A percentile compares a stretch with the other conserved stretches of the same genome.
Conservation (phyloP, 2,113 vertebrate species). For the Semnopithecus entellus region DNA sequence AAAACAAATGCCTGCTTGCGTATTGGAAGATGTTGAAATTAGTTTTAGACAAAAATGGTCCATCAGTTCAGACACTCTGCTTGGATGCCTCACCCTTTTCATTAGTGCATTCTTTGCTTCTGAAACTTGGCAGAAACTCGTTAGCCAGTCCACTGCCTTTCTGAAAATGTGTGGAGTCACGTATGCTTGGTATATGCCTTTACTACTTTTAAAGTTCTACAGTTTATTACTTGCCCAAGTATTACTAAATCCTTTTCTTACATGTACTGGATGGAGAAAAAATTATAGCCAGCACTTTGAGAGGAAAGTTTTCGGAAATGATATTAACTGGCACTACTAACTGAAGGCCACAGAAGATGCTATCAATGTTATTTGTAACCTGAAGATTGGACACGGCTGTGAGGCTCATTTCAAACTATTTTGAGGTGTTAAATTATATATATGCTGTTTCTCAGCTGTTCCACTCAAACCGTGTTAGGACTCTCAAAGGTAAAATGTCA, state of each 20-base stretch:
- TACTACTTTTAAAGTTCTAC: conserved; percentile 42
- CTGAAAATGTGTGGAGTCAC: background rate
- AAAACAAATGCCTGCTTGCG: background rate
- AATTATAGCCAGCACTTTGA: background rate
- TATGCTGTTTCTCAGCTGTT: conserved; percentile 29
- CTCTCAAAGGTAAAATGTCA: background rate
- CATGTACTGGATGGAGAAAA: background rate
- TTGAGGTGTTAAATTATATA: background rate
- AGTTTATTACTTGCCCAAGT: background rate
- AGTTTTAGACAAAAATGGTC: background rate
- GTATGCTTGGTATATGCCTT: background rate
- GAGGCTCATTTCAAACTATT: conserved; percentile 40
- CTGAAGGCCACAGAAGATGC: background rate
- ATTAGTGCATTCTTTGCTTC: background rate
- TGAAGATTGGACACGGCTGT: conserved; percentile 28
- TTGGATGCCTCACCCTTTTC: background rate
- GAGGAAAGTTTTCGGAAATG: background rate
- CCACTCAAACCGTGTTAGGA: background rate
- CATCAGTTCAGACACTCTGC: background rate
- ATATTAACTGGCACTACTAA: background rate
- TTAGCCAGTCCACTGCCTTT: background rate
- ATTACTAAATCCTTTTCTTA: conserved; percentile 10
- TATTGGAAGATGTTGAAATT: background rate
- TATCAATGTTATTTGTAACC: conserved; percentile 44
- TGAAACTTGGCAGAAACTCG: background rate